phyloP scores from a whole-genome alignment of 92 coral and sea anemone genomes.

The Phymanthus crucifer region DNA sequence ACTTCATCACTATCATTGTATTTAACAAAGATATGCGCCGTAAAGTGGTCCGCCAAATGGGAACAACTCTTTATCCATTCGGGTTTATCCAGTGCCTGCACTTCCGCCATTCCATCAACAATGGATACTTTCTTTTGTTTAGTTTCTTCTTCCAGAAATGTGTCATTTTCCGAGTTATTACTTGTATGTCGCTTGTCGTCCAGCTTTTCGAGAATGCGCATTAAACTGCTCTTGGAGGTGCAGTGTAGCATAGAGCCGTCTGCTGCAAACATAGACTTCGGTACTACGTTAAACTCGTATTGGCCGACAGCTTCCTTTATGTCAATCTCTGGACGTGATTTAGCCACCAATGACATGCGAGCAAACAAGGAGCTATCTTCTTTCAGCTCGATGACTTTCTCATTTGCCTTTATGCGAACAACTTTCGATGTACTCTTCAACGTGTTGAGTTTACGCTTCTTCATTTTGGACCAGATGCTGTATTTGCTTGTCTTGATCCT shows the following conservation, averaged over 20 bases:
- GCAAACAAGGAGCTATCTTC: slow-evolving; percentile 54
- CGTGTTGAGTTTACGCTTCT: slow-evolving; percentile 54
- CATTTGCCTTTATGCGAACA: slow-evolving; percentile 36
- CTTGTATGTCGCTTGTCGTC: background rate
- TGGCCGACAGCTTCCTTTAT: slow-evolving; percentile 48
- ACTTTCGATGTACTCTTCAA: slow-evolving; percentile 48
- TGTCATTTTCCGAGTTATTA: background rate
- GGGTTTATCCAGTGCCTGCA: slow-evolving; percentile 45
- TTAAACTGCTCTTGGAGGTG: slow-evolving; percentile 48
- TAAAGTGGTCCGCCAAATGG: slow-evolving; percentile 46
- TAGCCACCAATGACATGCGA: slow-evolving; percentile 51
- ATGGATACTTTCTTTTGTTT: slow-evolving; percentile 32
- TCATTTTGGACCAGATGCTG: slow-evolving; percentile 48
- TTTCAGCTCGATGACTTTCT: slow-evolving; percentile 35
- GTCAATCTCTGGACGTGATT: slow-evolving; percentile 55
- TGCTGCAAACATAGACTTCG: slow-evolving; percentile 57
- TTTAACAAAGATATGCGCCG: slow-evolving; percentile 37
- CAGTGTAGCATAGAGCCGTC: slow-evolving; percentile 61
- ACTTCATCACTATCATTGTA: slow-evolving; percentile 45
- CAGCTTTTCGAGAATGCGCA: slow-evolving; percentile 38
- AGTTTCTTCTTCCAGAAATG: background rate
- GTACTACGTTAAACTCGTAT: slow-evolving; percentile 48
- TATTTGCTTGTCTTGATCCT: slow-evolving; percentile 39
- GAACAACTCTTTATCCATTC: slow-evolving; percentile 49
- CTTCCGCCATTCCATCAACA: slow-evolving; percentile 50